These are phyloP conservation scores for Arnoldichthys spilopterus DNA, from an alignment of 2,797 vertebrate genomes.

Conservation along the genomic window DNA sequence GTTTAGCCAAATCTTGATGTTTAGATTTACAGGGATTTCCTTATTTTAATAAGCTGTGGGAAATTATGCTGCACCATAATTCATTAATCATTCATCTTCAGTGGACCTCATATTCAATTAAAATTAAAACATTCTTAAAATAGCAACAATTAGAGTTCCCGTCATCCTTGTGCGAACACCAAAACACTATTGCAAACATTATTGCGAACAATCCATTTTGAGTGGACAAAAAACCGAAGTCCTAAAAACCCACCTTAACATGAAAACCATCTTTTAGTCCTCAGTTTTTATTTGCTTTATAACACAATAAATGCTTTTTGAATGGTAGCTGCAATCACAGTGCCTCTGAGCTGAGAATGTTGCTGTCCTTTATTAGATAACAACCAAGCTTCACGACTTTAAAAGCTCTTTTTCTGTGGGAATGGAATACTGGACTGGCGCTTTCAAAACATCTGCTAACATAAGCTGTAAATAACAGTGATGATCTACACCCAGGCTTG, in stretches of 20 bases:
- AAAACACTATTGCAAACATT: not conserved
- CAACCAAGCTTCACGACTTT: slow-evolving; percentile 12
- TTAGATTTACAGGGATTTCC: not conserved
- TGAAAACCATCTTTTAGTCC: slow-evolving; percentile 13
- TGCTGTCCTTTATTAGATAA: slow-evolving; percentile 26
- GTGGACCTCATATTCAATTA: not conserved
- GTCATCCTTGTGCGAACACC: not conserved
- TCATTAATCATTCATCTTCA: not conserved
- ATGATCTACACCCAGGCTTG: slow-evolving; percentile 41
- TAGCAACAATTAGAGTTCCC: too few relatives aligned
- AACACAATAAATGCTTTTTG: slow-evolving; percentile 7
- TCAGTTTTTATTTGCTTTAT: slow-evolving; percentile 26
- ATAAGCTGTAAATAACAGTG: slow-evolving; percentile 65
- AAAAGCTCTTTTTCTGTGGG: slow-evolving; percentile 57
- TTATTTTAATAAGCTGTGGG: not conserved
- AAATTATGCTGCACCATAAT: not conserved
- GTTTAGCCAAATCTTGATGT: not conserved
- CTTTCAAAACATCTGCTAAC: slow-evolving; percentile 46
- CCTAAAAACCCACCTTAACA: not conserved
- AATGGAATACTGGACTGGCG: slow-evolving; percentile 66
- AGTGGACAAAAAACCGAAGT: not conserved
- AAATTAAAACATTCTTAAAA: too few relatives aligned
- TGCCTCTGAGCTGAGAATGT: slow-evolving; percentile 36
- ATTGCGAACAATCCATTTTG: not conserved
- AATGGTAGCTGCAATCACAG: slow-evolving; percentile 23